Conservation (phyloP, 2,113 vertebrate genomes). For the Spermophilus dauricus region DNA sequence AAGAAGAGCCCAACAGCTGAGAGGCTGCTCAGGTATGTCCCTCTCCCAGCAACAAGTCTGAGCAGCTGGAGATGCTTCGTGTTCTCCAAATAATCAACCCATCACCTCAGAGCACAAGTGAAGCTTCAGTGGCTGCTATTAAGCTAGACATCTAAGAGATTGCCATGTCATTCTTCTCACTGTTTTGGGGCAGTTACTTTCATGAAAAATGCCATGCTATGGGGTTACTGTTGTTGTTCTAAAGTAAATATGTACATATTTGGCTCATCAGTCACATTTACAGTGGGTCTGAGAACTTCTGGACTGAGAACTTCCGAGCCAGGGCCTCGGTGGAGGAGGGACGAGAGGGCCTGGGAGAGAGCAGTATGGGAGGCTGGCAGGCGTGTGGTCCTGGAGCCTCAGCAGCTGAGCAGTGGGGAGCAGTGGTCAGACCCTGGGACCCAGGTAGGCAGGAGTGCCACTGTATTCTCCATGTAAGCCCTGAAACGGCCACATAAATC, state of each 20-base stretch:
- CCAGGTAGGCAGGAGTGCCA: rapidly evolving
- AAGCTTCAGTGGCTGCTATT: too few relatives aligned
- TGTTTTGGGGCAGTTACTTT: background rate
- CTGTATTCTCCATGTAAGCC: background rate
- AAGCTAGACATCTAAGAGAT: background rate
- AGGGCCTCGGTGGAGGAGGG: rapidly evolving
- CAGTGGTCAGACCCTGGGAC: rapidly evolving
- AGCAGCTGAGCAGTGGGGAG: rapidly evolving
- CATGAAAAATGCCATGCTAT: background rate
- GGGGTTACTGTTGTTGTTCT: background rate
- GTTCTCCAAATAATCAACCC: rapidly evolving
- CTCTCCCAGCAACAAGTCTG: rapidly evolving
- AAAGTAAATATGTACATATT: background rate
- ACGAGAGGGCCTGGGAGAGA: rapidly evolving
- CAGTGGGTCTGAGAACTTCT: background rate
- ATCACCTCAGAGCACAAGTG: rapidly evolving
- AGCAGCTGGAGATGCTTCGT: rapidly evolving
- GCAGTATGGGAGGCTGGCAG: background rate
- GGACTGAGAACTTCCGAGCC: background rate
- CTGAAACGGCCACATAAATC: rapidly evolving
- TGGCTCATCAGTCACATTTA: background rate
- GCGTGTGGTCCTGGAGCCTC: too few relatives aligned
- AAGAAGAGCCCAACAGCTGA: rapidly evolving
- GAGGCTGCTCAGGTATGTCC: background rate
- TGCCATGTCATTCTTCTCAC: background rate